Percentiles rank a stretch among this genome's conserved stretches.
These are phyloP conservation scores for Sitobion miscanthi DNA, from an alignment of 1,140 invertebrate genomes.

Conservation along the genomic window DNA sequence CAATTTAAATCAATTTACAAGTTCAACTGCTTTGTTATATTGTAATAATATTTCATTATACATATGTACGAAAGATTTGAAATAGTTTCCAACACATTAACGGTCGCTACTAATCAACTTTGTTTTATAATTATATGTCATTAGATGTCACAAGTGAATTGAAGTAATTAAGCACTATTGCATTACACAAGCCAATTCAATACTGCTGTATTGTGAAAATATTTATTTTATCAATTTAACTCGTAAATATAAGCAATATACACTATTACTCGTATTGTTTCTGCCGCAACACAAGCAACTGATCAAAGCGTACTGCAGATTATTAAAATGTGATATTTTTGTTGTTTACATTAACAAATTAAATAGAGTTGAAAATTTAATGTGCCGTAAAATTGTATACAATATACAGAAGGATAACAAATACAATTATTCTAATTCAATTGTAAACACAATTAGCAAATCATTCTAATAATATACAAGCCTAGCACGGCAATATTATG, in stretches of 20 bases:
- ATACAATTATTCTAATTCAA: too few species aligned
- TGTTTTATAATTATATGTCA: neutral
- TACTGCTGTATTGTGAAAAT: neutral
- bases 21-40: neutral
- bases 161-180: neutral
- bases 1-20: neutral
- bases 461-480: too few species aligned
- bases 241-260: neutral
- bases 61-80: neutral
- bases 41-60: neutral
- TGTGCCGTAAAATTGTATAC: too few species aligned
- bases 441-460: too few species aligned
- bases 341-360: neutral
- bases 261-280: neutral
- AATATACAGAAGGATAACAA: too few species aligned
- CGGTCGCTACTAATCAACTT: neutral
- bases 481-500: too few species aligned
- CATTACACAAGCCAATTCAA: neutral
- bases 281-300: neutral
- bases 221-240: neutral
- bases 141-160: neutral
- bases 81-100: neutral
- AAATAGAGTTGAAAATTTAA: neutral
- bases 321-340: neutral
- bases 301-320: neutral